These are phyloP conservation scores for Bombycilla garrulus DNA, from an alignment of 2,113 vertebrate genomes.

Conservation along the genomic window DNA sequence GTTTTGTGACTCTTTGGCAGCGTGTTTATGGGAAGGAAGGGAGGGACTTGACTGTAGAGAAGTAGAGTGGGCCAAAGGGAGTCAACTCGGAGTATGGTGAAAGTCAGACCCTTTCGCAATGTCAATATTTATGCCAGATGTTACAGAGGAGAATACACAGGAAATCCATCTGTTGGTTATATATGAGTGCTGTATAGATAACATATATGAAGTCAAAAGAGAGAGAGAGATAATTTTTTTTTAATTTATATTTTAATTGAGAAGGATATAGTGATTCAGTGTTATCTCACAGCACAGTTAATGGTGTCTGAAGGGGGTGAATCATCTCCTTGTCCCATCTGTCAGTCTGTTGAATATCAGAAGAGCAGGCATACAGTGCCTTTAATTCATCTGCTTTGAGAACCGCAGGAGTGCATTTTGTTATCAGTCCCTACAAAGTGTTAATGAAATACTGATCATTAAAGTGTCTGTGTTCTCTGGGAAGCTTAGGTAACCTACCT, in stretches of 20 bases:
- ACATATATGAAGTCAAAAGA: background rate
- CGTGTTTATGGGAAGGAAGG: background rate
- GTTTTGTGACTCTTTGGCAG: background rate
- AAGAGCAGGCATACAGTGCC: background rate
- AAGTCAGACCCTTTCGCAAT: background rate
- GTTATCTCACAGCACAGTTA: conserved; percentile 15
- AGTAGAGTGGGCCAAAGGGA: background rate
- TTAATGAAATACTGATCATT: background rate
- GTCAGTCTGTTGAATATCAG: background rate
- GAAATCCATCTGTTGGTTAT: background rate
- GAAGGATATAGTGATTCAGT: background rate
- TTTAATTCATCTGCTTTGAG: background rate
- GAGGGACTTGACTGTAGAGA: background rate
- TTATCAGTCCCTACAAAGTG: background rate
- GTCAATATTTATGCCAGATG: background rate
- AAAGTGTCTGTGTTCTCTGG: background rate
- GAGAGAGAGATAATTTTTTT: background rate
- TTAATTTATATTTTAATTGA: background rate
- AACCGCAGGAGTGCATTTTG: background rate
- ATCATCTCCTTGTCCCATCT: conserved; percentile 27
- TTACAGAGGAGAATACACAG: background rate
- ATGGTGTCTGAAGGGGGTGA: conserved; percentile 17
- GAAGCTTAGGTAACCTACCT: background rate
- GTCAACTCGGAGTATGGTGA: background rate
- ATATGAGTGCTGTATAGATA: background rate